These are phyloP conservation scores for Thaumetopoea pityocampa DNA, from an alignment of 1,140 invertebrate genomes.

Conservation along the genomic window DNA sequence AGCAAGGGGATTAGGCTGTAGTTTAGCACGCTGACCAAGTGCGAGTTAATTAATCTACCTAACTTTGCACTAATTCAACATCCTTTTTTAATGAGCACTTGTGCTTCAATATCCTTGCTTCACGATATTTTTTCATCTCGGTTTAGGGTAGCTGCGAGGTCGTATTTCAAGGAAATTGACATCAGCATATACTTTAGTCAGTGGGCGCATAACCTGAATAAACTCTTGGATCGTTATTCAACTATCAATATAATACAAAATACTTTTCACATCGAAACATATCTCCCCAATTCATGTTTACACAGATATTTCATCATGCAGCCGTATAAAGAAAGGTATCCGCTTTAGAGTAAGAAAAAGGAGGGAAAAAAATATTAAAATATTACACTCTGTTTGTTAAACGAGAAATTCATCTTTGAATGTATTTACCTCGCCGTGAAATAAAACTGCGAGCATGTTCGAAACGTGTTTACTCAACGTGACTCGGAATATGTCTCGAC, in stretches of 20 bases:
- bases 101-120: too few relatives aligned
- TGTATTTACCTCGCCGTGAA: constrained; percentile 36
- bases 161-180: too few relatives aligned
- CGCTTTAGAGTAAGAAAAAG: constrained; percentile 18
- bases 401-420: constrained; percentile 39
- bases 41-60: too few relatives aligned
- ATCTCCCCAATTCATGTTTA: constrained; percentile 10
- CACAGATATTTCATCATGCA: constrained; percentile 4
- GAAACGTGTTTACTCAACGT: constrained; percentile 33
- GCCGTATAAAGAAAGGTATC: constrained; percentile 13
- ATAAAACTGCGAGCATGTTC: constrained; percentile 43
- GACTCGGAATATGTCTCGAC: constrained; percentile 27
- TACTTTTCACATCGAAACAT: constrained; percentile 1
- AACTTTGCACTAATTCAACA: too few relatives aligned
- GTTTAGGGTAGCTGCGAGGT: too few relatives aligned
- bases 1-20: too few relatives aligned
- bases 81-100: too few relatives aligned
- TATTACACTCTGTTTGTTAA: constrained; percentile 37
- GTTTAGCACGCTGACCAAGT: too few relatives aligned
- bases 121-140: too few relatives aligned
- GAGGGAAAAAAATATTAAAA: constrained; percentile 35
- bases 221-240: not conserved
- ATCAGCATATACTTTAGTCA: too few relatives aligned
- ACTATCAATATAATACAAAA: constrained; percentile 1
- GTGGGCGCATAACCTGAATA: not conserved